These are phyloP conservation scores for Drosophila arizonae DNA, from an alignment of 1,140 invertebrate species.

Conservation along the genomic window DNA sequence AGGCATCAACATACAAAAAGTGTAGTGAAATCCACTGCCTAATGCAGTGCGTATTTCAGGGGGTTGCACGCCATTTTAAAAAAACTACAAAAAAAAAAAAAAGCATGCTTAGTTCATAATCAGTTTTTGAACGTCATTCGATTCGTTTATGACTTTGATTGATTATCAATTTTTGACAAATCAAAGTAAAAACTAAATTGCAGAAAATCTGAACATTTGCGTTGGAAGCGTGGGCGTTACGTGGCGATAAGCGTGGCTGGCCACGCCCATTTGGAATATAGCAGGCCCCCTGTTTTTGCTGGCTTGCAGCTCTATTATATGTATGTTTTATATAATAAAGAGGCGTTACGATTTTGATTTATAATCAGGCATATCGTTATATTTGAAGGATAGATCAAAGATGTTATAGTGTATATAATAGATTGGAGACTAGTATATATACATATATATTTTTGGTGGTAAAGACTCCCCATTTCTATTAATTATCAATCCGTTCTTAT, in stretches of 20 bases:
- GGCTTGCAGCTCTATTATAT: constrained; percentile 24
- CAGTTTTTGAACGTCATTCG: constrained; percentile 39
- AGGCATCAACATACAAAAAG: constrained; percentile 29
- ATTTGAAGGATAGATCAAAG: background rate
- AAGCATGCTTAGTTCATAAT: constrained; percentile 51
- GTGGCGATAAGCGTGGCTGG: constrained; percentile 32
- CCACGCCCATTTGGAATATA: constrained; percentile 22
- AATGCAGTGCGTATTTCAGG: background rate
- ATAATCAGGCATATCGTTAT: too few species aligned
- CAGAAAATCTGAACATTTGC: constrained; percentile 70
- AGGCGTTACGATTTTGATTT: too few species aligned
- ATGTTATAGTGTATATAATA: too few species aligned
- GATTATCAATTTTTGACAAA: constrained; percentile 58
- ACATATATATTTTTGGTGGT: too few species aligned
- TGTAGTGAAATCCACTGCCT: constrained; percentile 27
- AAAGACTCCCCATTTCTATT: too few species aligned
- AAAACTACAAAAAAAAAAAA: constrained; percentile 10
- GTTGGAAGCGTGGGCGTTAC: constrained; percentile 50
- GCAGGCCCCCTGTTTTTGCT: background rate
- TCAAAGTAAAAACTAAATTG: background rate
- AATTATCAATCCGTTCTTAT: too few species aligned
- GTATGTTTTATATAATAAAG: too few species aligned
- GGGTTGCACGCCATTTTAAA: constrained; percentile 58
- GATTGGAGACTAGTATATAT: too few species aligned
- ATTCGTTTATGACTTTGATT: constrained; percentile 81